These are phyloP conservation scores for Geococcyx californianus DNA, from an alignment of 2,113 vertebrate genomes.

Conservation along the genomic window DNA sequence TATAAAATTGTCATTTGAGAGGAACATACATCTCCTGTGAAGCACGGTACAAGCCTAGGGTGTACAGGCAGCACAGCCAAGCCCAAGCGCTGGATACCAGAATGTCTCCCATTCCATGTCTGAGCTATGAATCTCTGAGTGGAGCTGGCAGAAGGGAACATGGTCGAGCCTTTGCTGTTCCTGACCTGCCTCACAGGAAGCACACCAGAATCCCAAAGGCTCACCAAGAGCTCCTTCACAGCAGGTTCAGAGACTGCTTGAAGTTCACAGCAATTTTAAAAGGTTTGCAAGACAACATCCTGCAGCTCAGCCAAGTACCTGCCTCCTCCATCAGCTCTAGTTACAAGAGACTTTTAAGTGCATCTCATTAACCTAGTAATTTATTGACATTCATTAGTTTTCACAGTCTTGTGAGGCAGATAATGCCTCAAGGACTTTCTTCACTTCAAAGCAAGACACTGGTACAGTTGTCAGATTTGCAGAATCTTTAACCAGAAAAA, in stretches of 20 bases:
- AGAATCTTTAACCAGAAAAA: background rate
- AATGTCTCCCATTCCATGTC: no score
- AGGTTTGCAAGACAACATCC: background rate
- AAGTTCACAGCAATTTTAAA: background rate
- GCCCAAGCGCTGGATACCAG: background rate
- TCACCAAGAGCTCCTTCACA: background rate
- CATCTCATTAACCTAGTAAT: background rate
- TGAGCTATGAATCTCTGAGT: no score
- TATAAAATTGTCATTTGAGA: accelerated
- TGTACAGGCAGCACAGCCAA: accelerated
- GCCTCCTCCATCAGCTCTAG: background rate
- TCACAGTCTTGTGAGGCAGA: background rate
- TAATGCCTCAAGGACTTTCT: background rate
- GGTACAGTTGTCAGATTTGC: background rate
- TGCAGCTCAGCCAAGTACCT: accelerated
- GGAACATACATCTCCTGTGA: accelerated
- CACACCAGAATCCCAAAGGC: background rate
- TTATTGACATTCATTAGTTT: background rate
- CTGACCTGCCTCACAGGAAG: background rate
- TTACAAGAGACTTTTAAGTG: background rate
- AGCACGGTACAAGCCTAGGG: accelerated
- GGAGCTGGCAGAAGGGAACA: background rate
- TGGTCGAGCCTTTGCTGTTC: background rate
- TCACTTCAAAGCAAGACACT: constrained; percentile 7
- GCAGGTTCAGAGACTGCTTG: accelerated